Percentiles rank a stretch among this genome's conserved stretches.
These are phyloP conservation scores for Blera fallax DNA, from an alignment of 2,888 invertebrate genomes.

Conservation along the genomic window DNA sequence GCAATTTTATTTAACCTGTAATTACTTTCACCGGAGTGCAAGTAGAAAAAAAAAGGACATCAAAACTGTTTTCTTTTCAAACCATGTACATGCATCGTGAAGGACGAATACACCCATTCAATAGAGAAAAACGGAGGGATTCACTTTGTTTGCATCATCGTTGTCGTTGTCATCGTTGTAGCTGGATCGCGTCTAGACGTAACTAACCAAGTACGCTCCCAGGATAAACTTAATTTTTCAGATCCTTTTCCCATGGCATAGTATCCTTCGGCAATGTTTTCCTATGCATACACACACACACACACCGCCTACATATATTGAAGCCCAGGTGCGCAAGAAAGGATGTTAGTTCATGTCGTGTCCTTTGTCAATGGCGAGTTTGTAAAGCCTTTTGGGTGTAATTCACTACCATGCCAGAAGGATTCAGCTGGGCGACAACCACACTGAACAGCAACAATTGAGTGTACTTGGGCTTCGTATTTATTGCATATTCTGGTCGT, in stretches of 20 bases:
- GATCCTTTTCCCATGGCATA: constrained; percentile 17
- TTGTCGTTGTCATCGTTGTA: constrained; percentile 8
- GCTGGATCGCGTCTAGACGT: constrained; percentile 60
- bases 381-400: constrained; percentile 59
- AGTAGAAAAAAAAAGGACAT: constrained; percentile 41
- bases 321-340: constrained; percentile 47
- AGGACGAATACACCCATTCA: constrained; percentile 32
- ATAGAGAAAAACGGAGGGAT: constrained; percentile 14
- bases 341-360: constrained; percentile 54
- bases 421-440: constrained; percentile 58
- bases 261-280: constrained; percentile 33
- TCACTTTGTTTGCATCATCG: constrained; percentile 21
- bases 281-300: neutral
- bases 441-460: constrained; percentile 67
- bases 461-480: constrained; percentile 63
- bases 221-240: constrained; percentile 60
- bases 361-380: constrained; percentile 46
- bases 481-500: constrained; percentile 63
- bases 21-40: constrained; percentile 46
- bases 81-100: constrained; percentile 38
- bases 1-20: constrained; percentile 70
- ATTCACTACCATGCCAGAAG: constrained; percentile 40
- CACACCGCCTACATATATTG: neutral
- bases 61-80: constrained; percentile 44
- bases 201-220: constrained; percentile 28